Base-by-base conservation (phyloP, 2,888 invertebrate species). In the Hipparchia semele region DNA sequence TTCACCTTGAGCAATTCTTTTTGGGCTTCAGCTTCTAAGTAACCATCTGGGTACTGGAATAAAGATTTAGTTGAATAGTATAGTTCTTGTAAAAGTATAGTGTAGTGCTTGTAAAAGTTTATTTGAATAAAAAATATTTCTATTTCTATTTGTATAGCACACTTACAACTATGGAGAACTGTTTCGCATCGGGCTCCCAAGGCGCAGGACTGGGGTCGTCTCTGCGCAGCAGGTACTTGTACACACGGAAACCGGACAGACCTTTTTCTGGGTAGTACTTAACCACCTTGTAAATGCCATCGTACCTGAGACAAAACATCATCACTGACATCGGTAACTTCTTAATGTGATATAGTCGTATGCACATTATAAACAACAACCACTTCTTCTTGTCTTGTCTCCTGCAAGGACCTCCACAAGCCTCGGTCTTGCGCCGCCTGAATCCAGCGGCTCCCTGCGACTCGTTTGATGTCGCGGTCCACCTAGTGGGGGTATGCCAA, bases 231-330 rank as follows among this genome's bases (percentile, higher is more conserved):
- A 96, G 84, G 84, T 96, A 98, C 73, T 96, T 95, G 98, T 98
- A 98, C 49, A 98, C 97, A 8, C 95, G 91, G 83, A 95, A 97
- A 0, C 98, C 98, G 2, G 97, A 96, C 80, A 96, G 94, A 0
- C 97, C 97, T 73, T 94, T 96, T 84, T 96, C 96, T 0, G 96
- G 96, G 89, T 96, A 97, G 84, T 98, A 98, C 80, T 96, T 97
- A 0, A 97, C 96, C 0, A 98, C 96, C 91, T 98, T 98, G 87
- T 98, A 98, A 69, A 98, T 96, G 0, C 98, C 98, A 83, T 98
- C 98, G 84, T 98, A 98, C 77, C 98, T 95, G 78, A 51, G 6
- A 10, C 53, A 70, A 73, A 62, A 68, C 59, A 65, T 39, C 39
- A 4, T 23, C 23, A 23, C 23, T 23, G 23, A 23, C 23, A 23